Evolutionary conservation across 2,113 vertebrate species (phyloP).

Genomic region (Tylochromis polylepis): DNA sequence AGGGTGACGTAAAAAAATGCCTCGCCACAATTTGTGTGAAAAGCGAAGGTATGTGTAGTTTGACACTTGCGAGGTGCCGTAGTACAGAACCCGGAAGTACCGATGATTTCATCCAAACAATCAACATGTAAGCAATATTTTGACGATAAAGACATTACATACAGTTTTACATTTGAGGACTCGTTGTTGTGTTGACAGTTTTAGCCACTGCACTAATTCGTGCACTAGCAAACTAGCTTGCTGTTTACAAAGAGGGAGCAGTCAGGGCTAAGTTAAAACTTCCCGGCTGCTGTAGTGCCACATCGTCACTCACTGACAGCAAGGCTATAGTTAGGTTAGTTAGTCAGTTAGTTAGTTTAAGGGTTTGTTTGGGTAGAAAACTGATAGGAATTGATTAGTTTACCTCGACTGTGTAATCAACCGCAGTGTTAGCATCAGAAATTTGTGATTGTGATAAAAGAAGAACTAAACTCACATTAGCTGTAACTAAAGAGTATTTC

Average conservation of each 20-base stretch:
- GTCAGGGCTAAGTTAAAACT: constrained; percentile 34
- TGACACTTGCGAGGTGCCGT: constrained; percentile 18
- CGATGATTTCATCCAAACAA: constrained; percentile 6
- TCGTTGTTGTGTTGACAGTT: neutral
- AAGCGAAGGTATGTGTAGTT: neutral
- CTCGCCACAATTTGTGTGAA: neutral
- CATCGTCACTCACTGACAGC: constrained; percentile 45
- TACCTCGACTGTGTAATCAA: neutral
- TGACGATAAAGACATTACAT: neutral
- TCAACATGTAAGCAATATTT: constrained; percentile 54
- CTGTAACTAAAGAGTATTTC: neutral
- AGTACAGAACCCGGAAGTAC: constrained; percentile 34
- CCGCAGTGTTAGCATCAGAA: neutral
- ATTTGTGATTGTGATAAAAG: neutral
- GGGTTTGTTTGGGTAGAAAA: neutral
- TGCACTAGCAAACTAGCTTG: neutral
- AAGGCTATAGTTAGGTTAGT: neutral
- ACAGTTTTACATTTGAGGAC: neutral
- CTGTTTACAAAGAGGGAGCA: neutral
- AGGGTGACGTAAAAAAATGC: neutral
- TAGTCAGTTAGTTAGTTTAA: neutral
- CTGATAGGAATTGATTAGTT: neutral
- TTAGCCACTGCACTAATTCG: neutral
- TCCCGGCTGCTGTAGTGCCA: constrained; percentile 36
- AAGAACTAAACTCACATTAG: fast-evolving